Conservation (phyloP, 1,140 invertebrate species). For the Akabosia matsudoensis region DNA sequence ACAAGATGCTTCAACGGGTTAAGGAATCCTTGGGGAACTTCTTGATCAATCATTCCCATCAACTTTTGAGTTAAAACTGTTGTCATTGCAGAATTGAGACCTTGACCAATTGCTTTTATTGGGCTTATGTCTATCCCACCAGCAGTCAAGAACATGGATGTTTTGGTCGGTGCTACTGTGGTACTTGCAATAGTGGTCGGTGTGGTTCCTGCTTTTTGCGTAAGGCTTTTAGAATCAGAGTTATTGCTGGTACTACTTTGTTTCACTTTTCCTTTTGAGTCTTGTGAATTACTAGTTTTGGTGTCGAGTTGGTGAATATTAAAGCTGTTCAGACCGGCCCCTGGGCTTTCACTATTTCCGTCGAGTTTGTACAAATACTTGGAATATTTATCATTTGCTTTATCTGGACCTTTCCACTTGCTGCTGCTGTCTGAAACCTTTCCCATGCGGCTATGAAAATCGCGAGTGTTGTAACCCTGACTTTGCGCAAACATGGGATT, state of each 20-base stretch:
- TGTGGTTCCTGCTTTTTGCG: background rate
- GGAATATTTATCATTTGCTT: constrained; percentile 34
- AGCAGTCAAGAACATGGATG: background rate
- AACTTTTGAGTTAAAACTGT: constrained; percentile 41
- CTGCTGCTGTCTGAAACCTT: constrained; percentile 30
- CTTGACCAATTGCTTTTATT: constrained; percentile 37
- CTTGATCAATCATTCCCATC: constrained; percentile 43
- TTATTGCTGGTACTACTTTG: background rate
- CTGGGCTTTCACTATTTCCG: background rate
- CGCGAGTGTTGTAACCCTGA: constrained; percentile 22
- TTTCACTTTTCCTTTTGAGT: background rate
- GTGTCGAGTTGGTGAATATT: constrained; percentile 35
- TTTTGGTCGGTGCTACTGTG: background rate
- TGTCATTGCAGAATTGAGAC: constrained; percentile 43
- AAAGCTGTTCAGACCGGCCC: constrained; percentile 38
- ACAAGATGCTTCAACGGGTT: constrained; percentile 45
- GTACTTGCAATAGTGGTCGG: background rate
- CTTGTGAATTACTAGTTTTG: background rate
- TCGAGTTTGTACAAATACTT: constrained; percentile 34
- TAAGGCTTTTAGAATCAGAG: background rate
- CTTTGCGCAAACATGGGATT: constrained; percentile 27
- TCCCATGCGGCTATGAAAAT: constrained; percentile 41
- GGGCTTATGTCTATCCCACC: constrained; percentile 22
- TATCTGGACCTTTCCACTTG: constrained; percentile 38
- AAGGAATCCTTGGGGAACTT: constrained; percentile 41